Percentiles rank a stretch among this genome's conserved stretches.
phyloP scores from a whole-genome alignment of 2,888 invertebrate species.

The Ischnura elegans region DNA sequence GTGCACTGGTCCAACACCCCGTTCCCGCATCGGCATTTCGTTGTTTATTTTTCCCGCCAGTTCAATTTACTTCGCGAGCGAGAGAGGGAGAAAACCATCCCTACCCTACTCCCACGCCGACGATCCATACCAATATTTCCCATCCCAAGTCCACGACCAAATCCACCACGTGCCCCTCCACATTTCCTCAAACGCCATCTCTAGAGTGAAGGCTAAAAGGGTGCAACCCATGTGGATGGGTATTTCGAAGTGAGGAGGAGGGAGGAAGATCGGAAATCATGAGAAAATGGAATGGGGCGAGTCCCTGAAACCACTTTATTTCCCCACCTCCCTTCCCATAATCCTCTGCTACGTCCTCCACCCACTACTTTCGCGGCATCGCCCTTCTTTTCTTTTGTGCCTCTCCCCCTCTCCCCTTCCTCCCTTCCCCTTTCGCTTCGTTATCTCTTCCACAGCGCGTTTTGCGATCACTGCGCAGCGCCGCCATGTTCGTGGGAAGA shows the following conservation, averaged over 20 bases:
- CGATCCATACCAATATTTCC: neutral
- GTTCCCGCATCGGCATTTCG: neutral
- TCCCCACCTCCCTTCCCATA: neutral
- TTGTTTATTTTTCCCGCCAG: neutral
- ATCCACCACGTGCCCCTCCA: neutral
- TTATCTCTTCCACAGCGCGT: neutral
- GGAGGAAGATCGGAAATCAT: neutral
- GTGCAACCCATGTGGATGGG: neutral
- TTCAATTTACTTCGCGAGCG: slow-evolving; percentile 1
- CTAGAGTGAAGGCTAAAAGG: neutral
- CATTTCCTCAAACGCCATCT: neutral
- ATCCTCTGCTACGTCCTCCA: neutral
- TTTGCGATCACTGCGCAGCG: slow-evolving; percentile 1
- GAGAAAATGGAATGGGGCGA: neutral
- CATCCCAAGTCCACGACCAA: neutral
- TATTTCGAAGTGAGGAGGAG: neutral
- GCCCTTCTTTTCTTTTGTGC: neutral
- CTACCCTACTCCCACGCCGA: neutral
- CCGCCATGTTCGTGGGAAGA: neutral
- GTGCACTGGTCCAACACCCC: neutral
- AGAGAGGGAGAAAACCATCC: neutral
- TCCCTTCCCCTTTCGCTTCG: neutral
- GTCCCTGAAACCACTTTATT: neutral
- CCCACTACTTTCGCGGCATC: neutral
- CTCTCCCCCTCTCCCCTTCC: neutral